Base-by-base conservation (phyloP, 2,888 invertebrate genomes). In the Molanna angustata region DNA sequence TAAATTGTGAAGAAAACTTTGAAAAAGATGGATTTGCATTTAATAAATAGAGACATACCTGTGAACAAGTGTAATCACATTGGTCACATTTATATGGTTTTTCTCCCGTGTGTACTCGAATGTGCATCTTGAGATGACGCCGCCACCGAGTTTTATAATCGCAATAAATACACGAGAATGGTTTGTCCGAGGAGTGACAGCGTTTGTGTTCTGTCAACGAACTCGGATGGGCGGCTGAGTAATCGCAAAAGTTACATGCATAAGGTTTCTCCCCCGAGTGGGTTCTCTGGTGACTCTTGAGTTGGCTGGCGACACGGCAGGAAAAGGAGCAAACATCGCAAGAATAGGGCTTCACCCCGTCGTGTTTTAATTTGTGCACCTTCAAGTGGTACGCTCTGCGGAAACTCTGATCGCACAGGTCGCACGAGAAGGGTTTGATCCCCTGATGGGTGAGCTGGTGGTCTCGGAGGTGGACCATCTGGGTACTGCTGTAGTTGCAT, bases 81-180 rank as follows among this genome's bases (percentile, higher is more conserved):
- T 76, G 67, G 22, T 81, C 77, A 64, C 90, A 90, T 48, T 80
- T 78, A 61, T 85, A 82, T 0, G 89, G 89, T 64, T 88, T 90
- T 61, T 88, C 88, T 2, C 88, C 85, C 0, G 88, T 88, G 62
- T 90, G 89, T 61, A 85, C 86, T 9, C 89, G 72, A 62, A 85
- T 71, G 66, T 90, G 89, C 14, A 20, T 9, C 27, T 17, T 41
- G 4, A 52, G 32, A 14, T 52, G 52, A 22, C 27, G 27, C 17
- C 27, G 20, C 31, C 32, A 27, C n/a, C 39, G 33, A 19, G 20
- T 46, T 2, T 13, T 18, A 9, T 52, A 46, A 7, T 41, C 35
- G 41, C 46, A 46, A n/a, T 27, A 14, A 9, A 40, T 16, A 13
- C 46, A 46, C 18, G n/a, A 14, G 14, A 17, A 52, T 2, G 52